Evolutionary conservation across 2,888 invertebrate genomes (phyloP).

Genomic region (Leptopilina drosophilae): DNA sequence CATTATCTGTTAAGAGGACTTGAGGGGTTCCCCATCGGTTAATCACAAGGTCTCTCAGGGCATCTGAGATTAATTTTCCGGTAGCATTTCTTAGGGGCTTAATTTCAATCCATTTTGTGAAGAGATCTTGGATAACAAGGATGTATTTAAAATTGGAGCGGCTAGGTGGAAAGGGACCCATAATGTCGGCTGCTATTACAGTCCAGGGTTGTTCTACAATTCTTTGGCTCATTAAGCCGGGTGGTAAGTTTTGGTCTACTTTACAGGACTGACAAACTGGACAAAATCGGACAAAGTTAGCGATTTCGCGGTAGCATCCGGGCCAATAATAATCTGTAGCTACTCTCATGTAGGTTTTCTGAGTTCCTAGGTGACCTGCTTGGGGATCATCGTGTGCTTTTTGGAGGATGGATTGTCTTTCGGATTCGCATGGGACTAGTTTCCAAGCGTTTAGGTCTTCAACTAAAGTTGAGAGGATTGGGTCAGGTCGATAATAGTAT

Average conservation of each 20-base stretch:
- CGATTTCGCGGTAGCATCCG: too few species aligned
- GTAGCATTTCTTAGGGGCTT: constrained; percentile 54
- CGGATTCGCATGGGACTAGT: neutral
- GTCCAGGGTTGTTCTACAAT: constrained; percentile 51
- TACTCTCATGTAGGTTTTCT: too few species aligned
- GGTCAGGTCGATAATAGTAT: neutral
- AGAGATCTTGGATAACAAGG: constrained; percentile 57
- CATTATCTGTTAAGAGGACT: constrained; percentile 58
- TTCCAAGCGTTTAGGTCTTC: neutral
- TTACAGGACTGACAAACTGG: too few species aligned
- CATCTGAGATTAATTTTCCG: constrained; percentile 43
- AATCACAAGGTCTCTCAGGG: constrained; percentile 52
- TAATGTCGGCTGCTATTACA: neutral
- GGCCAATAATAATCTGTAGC: too few species aligned
- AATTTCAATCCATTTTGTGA: constrained; percentile 54
- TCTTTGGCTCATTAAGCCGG: constrained; percentile 5
- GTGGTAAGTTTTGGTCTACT: too few species aligned
- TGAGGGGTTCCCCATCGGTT: constrained; percentile 54
- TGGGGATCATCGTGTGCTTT: neutral
- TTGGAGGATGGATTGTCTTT: neutral
- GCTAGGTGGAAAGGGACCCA: constrained; percentile 55
- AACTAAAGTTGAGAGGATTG: neutral
- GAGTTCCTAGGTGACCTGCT: too few species aligned
- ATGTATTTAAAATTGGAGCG: constrained; percentile 47
- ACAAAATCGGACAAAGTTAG: too few species aligned